A percentile compares a stretch with the other conserved stretches of the same genome.
These are phyloP conservation scores for Zophobas morio DNA, from an alignment of 1,140 invertebrate species.

Conservation along the genomic window DNA sequence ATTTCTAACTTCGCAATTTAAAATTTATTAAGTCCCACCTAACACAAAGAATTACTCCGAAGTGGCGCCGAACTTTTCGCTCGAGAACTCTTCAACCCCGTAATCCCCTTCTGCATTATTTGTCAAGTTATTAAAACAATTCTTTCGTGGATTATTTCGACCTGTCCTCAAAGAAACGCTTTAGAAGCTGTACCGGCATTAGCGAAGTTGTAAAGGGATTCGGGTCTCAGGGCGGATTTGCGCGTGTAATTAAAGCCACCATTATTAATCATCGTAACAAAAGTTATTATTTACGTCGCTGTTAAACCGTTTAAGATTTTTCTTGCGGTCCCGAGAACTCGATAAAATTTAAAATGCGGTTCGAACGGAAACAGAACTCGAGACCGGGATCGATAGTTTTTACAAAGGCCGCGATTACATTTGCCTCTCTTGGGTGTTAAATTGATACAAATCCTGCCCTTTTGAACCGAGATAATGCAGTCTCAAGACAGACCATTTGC, in stretches of 20 bases:
- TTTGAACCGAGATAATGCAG: conserved; percentile 45
- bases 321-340: no score
- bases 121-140: neutral
- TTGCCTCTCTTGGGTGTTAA: conserved; percentile 39
- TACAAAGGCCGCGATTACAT: conserved; percentile 37
- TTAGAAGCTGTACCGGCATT: neutral
- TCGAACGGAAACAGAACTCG: neutral
- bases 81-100: neutral
- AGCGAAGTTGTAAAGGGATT: conserved; percentile 7
- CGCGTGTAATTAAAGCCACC: conserved; percentile 7
- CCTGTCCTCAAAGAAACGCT: neutral
- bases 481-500: conserved; percentile 40
- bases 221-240: conserved; percentile 6
- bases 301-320: no score
- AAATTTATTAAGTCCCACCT: no score
- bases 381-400: conserved; percentile 15
- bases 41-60: no score
- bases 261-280: conserved; percentile 14
- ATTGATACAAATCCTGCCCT: conserved; percentile 48
- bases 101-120: neutral
- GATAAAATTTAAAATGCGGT: no score
- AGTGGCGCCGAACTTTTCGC: neutral
- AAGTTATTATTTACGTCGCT: conserved; percentile 1
- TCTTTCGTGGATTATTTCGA: conserved; percentile 3
- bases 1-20: no score